Conservation (phyloP, 2,113 vertebrate species). For the Salvelinus fontinalis region DNA sequence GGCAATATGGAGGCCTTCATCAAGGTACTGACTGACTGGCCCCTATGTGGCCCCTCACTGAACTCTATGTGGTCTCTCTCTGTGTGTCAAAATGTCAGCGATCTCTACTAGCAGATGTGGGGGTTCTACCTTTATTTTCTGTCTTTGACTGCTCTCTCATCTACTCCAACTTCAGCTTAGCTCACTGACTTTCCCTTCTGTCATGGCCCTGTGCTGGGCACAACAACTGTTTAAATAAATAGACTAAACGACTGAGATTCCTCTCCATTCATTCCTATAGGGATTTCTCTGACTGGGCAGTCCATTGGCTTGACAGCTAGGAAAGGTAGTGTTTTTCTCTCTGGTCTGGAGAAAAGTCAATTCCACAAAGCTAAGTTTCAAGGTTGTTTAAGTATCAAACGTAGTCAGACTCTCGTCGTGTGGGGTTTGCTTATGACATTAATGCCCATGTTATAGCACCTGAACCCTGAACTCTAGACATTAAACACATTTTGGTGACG, state of each 20-base stretch:
- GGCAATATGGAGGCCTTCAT: constrained; percentile 97
- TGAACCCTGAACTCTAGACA: constrained; percentile 13
- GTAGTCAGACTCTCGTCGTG: not conserved
- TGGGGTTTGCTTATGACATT: constrained; percentile 12
- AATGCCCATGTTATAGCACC: constrained; percentile 3
- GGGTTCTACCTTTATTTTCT: constrained; percentile 55
- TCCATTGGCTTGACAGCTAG: not conserved
- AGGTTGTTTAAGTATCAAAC: not conserved
- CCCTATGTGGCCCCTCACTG: constrained; percentile 59
- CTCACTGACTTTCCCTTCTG: constrained; percentile 62
- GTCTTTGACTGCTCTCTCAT: constrained; percentile 54
- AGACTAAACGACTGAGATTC: not conserved
- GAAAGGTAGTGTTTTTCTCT: constrained; percentile 18
- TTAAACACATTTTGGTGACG: constrained; percentile 28
- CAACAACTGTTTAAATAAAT: not conserved
- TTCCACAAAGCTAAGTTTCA: not conserved
- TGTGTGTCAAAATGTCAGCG: constrained; percentile 73
- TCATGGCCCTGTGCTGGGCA: constrained; percentile 43
- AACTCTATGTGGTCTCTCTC: constrained; percentile 34
- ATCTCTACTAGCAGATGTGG: constrained; percentile 75
- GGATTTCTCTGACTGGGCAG: not conserved
- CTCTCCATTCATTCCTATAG: not conserved
- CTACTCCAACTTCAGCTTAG: constrained; percentile 45
- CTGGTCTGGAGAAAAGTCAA: not conserved
- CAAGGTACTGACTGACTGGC: constrained; percentile 89